Conservation (phyloP, 1,140 invertebrate genomes). For the Macrobrachium nipponense region DNA sequence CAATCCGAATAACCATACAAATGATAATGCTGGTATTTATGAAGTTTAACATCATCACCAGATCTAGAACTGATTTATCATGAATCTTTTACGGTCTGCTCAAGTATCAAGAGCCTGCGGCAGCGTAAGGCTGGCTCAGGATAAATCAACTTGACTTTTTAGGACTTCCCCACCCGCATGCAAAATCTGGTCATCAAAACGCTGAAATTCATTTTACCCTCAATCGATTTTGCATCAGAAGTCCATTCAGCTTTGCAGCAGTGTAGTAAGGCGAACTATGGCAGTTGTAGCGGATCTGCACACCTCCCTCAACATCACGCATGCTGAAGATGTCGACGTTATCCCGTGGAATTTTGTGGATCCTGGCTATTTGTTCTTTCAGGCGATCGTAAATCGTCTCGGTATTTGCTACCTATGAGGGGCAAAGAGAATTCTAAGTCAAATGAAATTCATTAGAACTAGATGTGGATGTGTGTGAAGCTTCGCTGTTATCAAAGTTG, state of each 20-base stretch:
- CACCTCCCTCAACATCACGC: slow-evolving; percentile 74
- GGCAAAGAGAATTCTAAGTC: background rate
- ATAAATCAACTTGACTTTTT: too few relatives aligned
- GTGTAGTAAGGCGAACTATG: slow-evolving; percentile 97
- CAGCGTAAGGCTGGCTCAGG: too few relatives aligned
- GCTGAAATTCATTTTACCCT: slow-evolving; percentile 70
- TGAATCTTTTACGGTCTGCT: too few relatives aligned
- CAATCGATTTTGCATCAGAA: slow-evolving; percentile 85
- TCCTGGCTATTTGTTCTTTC: slow-evolving; percentile 44
- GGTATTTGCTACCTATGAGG: slow-evolving; percentile 4
- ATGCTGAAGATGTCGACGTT: slow-evolving; percentile 97
- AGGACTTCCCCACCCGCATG: too few relatives aligned
- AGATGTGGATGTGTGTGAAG: background rate
- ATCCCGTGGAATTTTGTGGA: slow-evolving; percentile 74
- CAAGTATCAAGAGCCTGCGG: too few relatives aligned
- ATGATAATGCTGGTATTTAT: background rate
- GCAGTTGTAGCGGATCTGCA: slow-evolving; percentile 92
- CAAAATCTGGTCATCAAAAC: too few relatives aligned
- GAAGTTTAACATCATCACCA: background rate
- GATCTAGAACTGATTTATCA: too few relatives aligned
- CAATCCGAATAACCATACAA: background rate
- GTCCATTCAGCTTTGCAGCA: slow-evolving; percentile 92
- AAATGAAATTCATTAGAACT: background rate
- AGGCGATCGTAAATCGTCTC: slow-evolving; percentile 56
- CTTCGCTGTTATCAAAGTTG: too few relatives aligned